phyloP scores from a whole-genome alignment of 2,113 vertebrate species.

The Platycercus adscitus region DNA sequence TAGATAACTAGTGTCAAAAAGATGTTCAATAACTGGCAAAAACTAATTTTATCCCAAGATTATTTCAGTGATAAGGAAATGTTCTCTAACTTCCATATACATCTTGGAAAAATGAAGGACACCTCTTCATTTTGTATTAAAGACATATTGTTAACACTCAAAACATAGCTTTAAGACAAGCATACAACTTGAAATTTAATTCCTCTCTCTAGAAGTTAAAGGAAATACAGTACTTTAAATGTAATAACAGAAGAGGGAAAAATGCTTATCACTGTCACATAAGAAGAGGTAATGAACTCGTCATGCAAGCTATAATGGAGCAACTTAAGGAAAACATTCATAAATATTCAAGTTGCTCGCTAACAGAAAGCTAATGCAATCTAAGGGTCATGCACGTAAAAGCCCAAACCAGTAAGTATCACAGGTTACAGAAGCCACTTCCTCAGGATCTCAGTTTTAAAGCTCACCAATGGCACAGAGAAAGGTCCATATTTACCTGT shows the following conservation, averaged over 20 bases:
- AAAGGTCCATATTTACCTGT: background rate
- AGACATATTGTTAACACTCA: background rate
- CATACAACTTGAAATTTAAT: background rate
- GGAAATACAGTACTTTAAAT: constrained; percentile 17
- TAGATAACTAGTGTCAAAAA: background rate
- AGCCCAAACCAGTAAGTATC: background rate
- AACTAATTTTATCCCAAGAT: background rate
- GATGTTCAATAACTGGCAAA: background rate
- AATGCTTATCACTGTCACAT: constrained; percentile 41
- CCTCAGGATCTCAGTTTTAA: background rate
- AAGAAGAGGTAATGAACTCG: constrained; percentile 24
- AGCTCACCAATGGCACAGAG: background rate
- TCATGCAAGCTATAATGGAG: constrained; percentile 20
- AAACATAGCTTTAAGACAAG: background rate
- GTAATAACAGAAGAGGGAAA: background rate
- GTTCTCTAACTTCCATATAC: background rate
- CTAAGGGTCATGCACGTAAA: background rate
- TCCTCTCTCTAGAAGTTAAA: background rate
- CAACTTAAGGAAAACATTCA: constrained; percentile 18
- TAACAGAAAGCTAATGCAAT: constrained; percentile 13
- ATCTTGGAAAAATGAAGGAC: background rate
- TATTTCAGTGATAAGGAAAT: background rate
- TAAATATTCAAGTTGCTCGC: constrained; percentile 46
- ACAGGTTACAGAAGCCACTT: background rate
- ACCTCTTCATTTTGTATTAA: background rate